Conservation (phyloP, 2,113 vertebrate species). For the Condylura cristata region DNA sequence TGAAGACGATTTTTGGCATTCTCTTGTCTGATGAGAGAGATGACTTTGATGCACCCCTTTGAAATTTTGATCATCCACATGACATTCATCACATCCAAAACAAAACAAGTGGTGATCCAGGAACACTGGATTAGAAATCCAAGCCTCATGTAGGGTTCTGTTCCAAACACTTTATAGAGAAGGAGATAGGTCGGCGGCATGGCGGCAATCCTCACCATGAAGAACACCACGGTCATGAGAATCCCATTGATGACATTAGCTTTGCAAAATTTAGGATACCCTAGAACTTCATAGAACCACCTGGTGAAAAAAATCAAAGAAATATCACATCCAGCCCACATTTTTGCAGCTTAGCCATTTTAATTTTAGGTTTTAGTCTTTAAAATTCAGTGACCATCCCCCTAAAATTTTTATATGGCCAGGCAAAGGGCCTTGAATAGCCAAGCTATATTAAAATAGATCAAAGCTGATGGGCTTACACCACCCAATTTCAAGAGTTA, state of each 20-base stretch:
- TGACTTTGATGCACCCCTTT: conserved; percentile 94
- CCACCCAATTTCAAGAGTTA: not conserved
- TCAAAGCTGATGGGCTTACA: not conserved
- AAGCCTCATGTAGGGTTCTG: conserved; percentile 91
- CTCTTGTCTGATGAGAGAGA: conserved; percentile 86
- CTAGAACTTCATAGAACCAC: conserved; percentile 98
- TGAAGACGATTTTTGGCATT: conserved; percentile 86
- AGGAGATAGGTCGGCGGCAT: conserved; percentile 93
- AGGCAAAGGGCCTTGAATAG: not conserved
- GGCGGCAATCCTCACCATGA: conserved; percentile 93
- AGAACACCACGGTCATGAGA: conserved; percentile 96
- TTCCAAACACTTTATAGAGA: conserved; percentile 91
- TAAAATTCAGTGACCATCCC: not conserved
- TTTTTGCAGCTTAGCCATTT: not conserved
- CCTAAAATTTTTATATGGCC: not conserved
- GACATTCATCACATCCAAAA: conserved; percentile 97
- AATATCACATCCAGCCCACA: not conserved
- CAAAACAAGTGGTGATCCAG: conserved; percentile 93
- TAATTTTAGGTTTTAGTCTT: not conserved
- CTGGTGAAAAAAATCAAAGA: conserved; percentile 86
- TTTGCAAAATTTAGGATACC: conserved; percentile 94
- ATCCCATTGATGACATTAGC: conserved; percentile 95
- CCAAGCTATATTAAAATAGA: not conserved
- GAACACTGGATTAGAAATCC: conserved; percentile 89
- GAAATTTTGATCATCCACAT: conserved; percentile 99